Evolutionary conservation across 2,888 invertebrate genomes (phyloP).

Genomic region (Caenorhabditis doughertyi): DNA sequence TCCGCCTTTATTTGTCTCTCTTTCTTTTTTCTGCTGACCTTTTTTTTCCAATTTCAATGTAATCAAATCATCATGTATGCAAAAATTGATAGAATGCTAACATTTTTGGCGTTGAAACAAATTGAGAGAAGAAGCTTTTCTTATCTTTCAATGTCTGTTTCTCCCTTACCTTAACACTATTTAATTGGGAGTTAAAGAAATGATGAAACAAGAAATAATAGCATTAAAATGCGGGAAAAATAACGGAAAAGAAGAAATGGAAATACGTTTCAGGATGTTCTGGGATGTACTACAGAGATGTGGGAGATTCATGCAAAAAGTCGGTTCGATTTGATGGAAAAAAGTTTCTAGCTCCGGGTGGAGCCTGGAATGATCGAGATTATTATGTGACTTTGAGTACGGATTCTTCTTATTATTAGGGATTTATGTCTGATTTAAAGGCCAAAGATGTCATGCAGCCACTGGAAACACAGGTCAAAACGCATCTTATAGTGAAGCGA

Average conservation of each 20-base stretch:
- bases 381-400: constrained; percentile 71
- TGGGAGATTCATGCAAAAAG: constrained; percentile 61
- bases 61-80: constrained; percentile 50
- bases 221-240: constrained; percentile 8
- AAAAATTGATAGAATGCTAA: constrained; percentile 28
- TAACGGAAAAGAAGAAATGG: neutral
- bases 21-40: constrained; percentile 40
- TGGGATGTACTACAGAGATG: constrained; percentile 75
- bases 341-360: constrained; percentile 73
- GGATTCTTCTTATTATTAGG: too few relatives aligned
- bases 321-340: constrained; percentile 78
- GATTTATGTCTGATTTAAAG: constrained; percentile 49
- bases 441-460: constrained; percentile 70
- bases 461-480: constrained; percentile 54
- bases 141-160: constrained; percentile 32
- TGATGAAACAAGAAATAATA: constrained; percentile 36
- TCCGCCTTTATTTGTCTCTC: neutral
- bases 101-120: neutral
- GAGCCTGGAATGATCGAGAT: constrained; percentile 74
- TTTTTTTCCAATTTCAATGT: constrained; percentile 38
- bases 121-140: constrained; percentile 38
- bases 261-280: constrained; percentile 72
- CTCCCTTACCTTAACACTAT: constrained; percentile 11
- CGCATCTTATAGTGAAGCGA: constrained; percentile 73
- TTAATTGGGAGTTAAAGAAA: neutral